Evolutionary conservation across 1,140 invertebrate genomes (phyloP), one percentile per base, ranked within the genome.

Genomic region (Diprion similis): DNA sequence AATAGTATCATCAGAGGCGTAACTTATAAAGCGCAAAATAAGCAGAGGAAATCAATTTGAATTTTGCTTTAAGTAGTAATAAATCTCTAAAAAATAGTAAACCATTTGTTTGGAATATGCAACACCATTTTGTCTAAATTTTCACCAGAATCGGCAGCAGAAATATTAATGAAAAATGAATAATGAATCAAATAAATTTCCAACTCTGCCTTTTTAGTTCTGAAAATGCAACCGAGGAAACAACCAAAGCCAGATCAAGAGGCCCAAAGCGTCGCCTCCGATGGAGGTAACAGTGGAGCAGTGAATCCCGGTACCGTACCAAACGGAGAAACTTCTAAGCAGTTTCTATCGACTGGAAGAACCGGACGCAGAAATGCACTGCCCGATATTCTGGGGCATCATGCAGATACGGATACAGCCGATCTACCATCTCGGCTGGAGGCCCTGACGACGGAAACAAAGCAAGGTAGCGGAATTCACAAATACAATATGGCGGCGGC

Each of bases 331-430:
- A 82, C 82, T 10, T 82, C 85, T 7, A 83, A 93, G 78, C 94
- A 95, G 78, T 95, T 96, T 82, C 87, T 95, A 24, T 92, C 92
- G 67, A 94, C 94, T 0, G 94, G 94, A 1, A 89, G 95, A 73
- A 94, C 93, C 1, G 94, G 95, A 8, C 89, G 95, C 66, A 86
- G 95, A 73, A 96, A 96, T 84, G 94, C 95, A 3, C 86, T 96
- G 84, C 92, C 94, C 3, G 92, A 95, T 79, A 94, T 95, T 71
- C 85, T 93, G 19, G 89, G 91, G 51, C 90, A 91, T 51, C 89
- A 92, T 72, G 90, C 91, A 13, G 88, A 90, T 64, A 89, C 92
- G n/a, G 90, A 90, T 47, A 93, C 93, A 0, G 91, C 92, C 47
- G 93, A 93, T 80, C 86, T 95, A 76, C 91, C 94, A 0, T 90